Conservation (phyloP, 2,797 vertebrate genomes). For the Gymnothorax javanicus region DNA sequence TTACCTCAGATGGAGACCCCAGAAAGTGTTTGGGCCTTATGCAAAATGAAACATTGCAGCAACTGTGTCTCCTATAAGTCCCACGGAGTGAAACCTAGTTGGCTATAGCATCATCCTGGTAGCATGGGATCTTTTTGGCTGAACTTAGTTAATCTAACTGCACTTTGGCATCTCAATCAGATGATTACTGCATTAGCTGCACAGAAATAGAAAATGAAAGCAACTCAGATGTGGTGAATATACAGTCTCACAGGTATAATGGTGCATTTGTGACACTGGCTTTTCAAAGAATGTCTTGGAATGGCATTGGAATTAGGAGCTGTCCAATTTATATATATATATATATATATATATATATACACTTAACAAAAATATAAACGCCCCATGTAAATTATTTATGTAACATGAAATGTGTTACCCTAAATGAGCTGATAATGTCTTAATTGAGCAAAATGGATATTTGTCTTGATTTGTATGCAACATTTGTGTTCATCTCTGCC, state of each 20-base stretch:
- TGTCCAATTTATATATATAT: neutral
- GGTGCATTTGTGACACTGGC: neutral
- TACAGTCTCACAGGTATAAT: neutral
- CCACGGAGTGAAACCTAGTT: neutral
- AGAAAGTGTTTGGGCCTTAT: neutral
- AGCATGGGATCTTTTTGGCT: neutral
- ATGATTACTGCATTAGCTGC: neutral
- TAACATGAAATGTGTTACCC: too few relatives aligned
- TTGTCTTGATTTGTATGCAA: too few relatives aligned
- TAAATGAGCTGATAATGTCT: too few relatives aligned
- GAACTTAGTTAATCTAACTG: neutral
- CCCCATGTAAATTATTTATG: too few relatives aligned
- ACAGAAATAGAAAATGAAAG: neutral
- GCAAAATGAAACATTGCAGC: neutral
- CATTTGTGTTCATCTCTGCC: too few relatives aligned
- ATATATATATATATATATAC: too few relatives aligned
- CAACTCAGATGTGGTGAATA: neutral
- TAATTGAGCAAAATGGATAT: too few relatives aligned
- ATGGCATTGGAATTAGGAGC: neutral
- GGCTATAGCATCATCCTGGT: neutral
- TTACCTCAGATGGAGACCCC: neutral
- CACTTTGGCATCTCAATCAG: neutral
- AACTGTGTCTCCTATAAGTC: neutral
- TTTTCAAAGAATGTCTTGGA: neutral
- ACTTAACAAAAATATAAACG: too few relatives aligned